These are phyloP conservation scores for Corella eumyota DNA, from an alignment of 23 tunicate species.

Conservation along the genomic window DNA sequence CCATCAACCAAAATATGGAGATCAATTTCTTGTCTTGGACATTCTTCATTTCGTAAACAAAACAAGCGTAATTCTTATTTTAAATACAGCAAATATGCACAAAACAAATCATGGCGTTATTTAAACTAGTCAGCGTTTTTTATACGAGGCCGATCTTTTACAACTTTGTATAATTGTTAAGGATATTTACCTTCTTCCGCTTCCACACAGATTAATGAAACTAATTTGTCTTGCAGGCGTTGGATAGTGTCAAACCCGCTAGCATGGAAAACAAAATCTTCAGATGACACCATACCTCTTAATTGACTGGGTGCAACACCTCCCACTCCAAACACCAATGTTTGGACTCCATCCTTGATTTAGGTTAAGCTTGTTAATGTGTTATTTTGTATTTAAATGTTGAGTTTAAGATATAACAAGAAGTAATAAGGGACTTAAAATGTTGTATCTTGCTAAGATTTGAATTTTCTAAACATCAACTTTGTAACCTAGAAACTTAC, in stretches of 20 bases:
- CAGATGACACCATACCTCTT: constrained; percentile 25
- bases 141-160: no score
- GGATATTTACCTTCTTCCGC: constrained; percentile 56
- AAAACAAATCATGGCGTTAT: neutral
- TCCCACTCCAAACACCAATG: constrained; percentile 61
- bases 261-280: constrained; percentile 39
- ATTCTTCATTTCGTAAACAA: constrained; percentile 36
- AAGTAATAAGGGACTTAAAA: no score
- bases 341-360: constrained; percentile 49
- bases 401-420: no score
- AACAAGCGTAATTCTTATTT: no score
- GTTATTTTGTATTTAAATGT: no score
- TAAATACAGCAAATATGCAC: neutral
- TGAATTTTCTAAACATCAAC: no score
- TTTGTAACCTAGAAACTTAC: constrained; percentile 6
- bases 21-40: constrained; percentile 61
- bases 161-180: no score
- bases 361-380: no score
- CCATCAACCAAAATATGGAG: constrained; percentile 73
- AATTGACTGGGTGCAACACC: constrained; percentile 20
- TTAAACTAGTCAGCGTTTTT: neutral
- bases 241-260: constrained; percentile 44
- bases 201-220: constrained; percentile 36
- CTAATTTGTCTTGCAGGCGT: constrained; percentile 31
- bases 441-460: no score